Conservation (phyloP, 2,797 vertebrate genomes). For the Siniperca undulata region DNA sequence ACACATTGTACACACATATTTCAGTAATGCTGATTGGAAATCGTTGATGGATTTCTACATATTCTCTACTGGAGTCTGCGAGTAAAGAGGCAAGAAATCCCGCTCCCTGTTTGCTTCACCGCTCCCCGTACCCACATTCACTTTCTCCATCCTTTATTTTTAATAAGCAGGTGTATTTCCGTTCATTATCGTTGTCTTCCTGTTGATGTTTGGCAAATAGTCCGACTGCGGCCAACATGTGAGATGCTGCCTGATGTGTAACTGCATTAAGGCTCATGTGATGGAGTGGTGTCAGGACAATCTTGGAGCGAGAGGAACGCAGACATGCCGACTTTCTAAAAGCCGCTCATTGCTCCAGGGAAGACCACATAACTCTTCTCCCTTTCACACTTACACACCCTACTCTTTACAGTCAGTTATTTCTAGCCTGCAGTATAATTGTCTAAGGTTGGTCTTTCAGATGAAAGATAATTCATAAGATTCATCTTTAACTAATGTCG, state of each 20-base stretch:
- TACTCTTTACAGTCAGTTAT: slow-evolving; percentile 36
- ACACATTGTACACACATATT: slow-evolving; percentile 9
- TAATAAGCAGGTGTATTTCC: slow-evolving; percentile 9
- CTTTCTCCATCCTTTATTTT: slow-evolving; percentile 21
- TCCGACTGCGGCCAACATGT: slow-evolving; percentile 13
- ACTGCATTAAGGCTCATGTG: slow-evolving; percentile 24
- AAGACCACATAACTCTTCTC: slow-evolving; percentile 30
- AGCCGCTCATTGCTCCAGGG: slow-evolving; percentile 27
- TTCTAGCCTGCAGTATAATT: slow-evolving; percentile 38
- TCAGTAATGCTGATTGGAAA: neutral
- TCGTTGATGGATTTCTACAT: neutral
- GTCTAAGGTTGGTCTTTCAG: slow-evolving; percentile 29
- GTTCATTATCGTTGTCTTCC: slow-evolving; percentile 9
- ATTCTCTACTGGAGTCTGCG: neutral
- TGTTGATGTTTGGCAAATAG: slow-evolving; percentile 35
- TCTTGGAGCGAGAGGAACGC: slow-evolving; percentile 5
- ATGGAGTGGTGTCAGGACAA: slow-evolving; percentile 26
- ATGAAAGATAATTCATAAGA: slow-evolving; percentile 30
- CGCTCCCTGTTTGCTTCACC: neutral
- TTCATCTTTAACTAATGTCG: slow-evolving; percentile 24
- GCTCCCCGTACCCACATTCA: neutral
- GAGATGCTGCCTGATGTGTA: slow-evolving; percentile 42
- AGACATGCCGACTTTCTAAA: slow-evolving; percentile 18
- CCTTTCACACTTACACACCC: slow-evolving; percentile 22
- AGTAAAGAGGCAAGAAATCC: neutral